Percentiles rank a stretch among this genome's conserved stretches.
These are phyloP conservation scores for Hemicrepidius hirtus DNA, from an alignment of 2,888 invertebrate genomes.

Conservation along the genomic window DNA sequence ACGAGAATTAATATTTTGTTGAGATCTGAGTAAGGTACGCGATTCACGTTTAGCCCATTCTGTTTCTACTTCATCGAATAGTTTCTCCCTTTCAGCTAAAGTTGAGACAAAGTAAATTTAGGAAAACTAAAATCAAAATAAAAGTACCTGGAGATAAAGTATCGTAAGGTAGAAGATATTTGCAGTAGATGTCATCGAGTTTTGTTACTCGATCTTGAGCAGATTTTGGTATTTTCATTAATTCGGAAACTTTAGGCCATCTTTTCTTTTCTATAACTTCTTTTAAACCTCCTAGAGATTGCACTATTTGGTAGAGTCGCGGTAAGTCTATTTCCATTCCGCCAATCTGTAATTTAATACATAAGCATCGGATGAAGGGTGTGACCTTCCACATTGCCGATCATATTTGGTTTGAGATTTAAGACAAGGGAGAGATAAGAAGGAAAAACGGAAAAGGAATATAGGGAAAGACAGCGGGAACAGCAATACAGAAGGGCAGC, in stretches of 20 bases:
- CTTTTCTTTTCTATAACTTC: constrained; percentile 91
- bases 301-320: constrained; percentile 88
- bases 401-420: no score
- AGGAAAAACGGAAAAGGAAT: no score
- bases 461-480: no score
- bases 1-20: constrained; percentile 65
- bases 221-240: constrained; percentile 88
- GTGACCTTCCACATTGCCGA: no score
- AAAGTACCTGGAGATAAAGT: constrained; percentile 82
- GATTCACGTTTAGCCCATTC: constrained; percentile 83
- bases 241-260: constrained; percentile 91
- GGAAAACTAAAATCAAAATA: background rate
- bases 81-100: constrained; percentile 82
- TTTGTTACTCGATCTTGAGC: constrained; percentile 87
- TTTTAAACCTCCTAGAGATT: constrained; percentile 88
- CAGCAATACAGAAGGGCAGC: no score
- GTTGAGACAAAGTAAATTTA: constrained; percentile 30
- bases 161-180: constrained; percentile 92
- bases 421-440: no score
- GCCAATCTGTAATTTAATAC: constrained; percentile 78
- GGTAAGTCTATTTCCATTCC: constrained; percentile 94
- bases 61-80: constrained; percentile 83
- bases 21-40: constrained; percentile 64
- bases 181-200: constrained; percentile 92
- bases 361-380: no score